These are phyloP conservation scores for Andrena camellia DNA, from an alignment of 2,888 invertebrate species.

Conservation along the genomic window DNA sequence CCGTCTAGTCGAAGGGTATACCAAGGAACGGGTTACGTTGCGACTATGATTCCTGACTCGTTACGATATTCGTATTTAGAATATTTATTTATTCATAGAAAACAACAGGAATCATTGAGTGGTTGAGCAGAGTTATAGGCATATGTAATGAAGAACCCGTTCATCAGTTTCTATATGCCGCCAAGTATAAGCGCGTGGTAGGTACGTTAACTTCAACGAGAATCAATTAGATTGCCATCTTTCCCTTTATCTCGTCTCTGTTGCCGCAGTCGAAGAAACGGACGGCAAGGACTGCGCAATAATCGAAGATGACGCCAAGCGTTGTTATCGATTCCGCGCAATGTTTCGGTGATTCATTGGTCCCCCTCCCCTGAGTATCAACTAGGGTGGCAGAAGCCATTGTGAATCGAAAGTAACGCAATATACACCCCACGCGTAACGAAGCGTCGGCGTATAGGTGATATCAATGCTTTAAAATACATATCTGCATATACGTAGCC, in stretches of 20 bases:
- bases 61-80: no score
- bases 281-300: neutral
- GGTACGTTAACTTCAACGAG: neutral
- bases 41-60: no score
- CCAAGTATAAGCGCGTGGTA: no score
- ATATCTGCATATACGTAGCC: conserved; percentile 79
- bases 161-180: neutral
- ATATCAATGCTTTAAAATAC: conserved; percentile 83
- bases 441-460: conserved; percentile 79
- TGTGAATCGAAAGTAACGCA: conserved; percentile 81
- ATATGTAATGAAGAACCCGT: neutral
- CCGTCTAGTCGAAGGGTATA: no score
- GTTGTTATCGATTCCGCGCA: conserved; percentile 75
- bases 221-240: neutral
- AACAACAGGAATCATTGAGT: no score
- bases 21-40: no score
- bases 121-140: neutral
- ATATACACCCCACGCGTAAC: conserved; percentile 79
- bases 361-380: conserved; percentile 59
- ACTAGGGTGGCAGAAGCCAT: conserved; percentile 72
- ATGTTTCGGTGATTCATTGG: conserved; percentile 79
- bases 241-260: neutral
- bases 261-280: neutral
- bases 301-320: conserved; percentile 56
- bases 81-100: no score